Evolutionary conservation across 2,797 vertebrate species (phyloP), one percentile per base, ranked within the genome.

Genomic region (Crotalus adamanteus): DNA sequence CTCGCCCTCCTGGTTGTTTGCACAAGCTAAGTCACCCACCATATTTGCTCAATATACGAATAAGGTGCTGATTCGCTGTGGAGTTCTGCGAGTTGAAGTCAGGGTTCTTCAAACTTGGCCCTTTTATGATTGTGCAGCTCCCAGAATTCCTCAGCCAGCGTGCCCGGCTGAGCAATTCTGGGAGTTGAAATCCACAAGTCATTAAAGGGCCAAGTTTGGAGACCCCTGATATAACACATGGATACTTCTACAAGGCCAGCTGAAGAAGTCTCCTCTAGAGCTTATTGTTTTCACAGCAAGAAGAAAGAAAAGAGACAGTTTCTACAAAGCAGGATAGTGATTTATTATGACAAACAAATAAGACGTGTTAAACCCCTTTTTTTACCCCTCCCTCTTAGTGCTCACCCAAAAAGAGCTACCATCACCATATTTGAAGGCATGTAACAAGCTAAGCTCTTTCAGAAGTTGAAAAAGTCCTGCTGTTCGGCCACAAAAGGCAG

Each of bases 381-480:
- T 4, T 53, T 87, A 47, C 7, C 2, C 1, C 92, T 16, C 88
- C 88, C 0, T 0, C 28, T n/a, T 51, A 69, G 53, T 88, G 91
- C 37, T 63, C 88, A 3, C 31, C 18, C 31, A 9, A 53, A 60
- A 22, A n/a, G 31, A 26, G 89, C 60, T 73, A n/a, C 93, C 94
- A 69, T 89, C 91, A 92, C n/a, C 94, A 93, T 5, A 4, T 86
- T 9, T 6, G 85, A 83, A 63, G 56, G 73, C 1, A 7, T 2
- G 25, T 2, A 25, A 14, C 16, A 9, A 42, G 51, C 63, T 65
- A 9, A 42, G 69, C 2, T 0, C 55, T 69, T 91, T 97, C 61
- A 97, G 97, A 98, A 98, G 78, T 98, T 57, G 96, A 98, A 98
- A 1, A 95, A 96, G 57, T 97, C 93, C 6, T 78, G 26, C 25